Percentiles rank a stretch among this genome's conserved stretches.
Conservation (phyloP, 2,113 vertebrate genomes). For the Thamnophis sirtalis region DNA sequence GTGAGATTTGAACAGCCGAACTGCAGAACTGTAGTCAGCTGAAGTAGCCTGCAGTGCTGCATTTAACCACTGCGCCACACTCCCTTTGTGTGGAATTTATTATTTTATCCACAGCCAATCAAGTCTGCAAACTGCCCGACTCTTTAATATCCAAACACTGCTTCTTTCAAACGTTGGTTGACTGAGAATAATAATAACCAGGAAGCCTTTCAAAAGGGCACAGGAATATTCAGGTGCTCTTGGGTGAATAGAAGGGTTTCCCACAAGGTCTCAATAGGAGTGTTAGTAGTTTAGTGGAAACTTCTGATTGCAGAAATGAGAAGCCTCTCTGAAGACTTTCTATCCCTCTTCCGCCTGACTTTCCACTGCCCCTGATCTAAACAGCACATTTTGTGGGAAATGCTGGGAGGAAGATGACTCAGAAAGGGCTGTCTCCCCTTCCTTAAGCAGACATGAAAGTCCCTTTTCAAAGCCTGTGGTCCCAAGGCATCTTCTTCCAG, state of each 20-base stretch:
- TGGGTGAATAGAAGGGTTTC: background rate
- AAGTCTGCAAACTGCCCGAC: background rate
- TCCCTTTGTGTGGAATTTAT: background rate
- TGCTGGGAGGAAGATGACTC: background rate
- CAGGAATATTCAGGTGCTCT: background rate
- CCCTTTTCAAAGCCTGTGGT: background rate
- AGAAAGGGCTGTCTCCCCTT: background rate
- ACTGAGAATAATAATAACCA: background rate
- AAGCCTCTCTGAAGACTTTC: background rate
- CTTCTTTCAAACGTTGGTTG: background rate
- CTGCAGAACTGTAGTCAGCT: too few species aligned
- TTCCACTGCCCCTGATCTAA: background rate
- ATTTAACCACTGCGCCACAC: too few species aligned
- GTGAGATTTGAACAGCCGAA: too few species aligned
- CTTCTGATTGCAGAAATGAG: background rate
- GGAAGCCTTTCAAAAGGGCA: background rate
- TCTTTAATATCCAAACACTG: background rate
- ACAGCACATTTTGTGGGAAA: background rate
- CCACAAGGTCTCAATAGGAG: background rate
- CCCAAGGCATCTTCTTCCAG: background rate
- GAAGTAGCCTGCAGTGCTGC: too few species aligned
- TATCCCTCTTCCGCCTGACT: background rate
- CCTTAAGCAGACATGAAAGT: background rate
- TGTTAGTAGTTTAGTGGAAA: background rate
- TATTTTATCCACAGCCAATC: background rate